Evolutionary conservation across 2,797 vertebrate species (phyloP).

Genomic region (Diplodus puntazzo): DNA sequence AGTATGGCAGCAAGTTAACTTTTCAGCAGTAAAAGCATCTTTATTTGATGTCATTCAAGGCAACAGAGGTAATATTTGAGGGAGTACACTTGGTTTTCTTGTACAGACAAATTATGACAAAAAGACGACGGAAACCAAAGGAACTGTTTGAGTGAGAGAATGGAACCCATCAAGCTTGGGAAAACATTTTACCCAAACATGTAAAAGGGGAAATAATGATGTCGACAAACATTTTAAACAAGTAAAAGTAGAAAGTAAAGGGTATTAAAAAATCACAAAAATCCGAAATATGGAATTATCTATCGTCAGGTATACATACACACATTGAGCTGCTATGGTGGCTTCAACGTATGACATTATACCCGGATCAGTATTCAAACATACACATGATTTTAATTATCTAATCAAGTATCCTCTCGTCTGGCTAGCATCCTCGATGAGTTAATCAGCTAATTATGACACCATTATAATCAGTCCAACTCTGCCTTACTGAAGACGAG

Average conservation of each 20-base stretch:
- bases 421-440: slow-evolving; percentile 68
- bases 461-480: slow-evolving; percentile 65
- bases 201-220: not conserved
- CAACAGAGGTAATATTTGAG: not conserved
- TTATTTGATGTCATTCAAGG: not conserved
- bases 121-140: not conserved
- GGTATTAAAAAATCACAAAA: not conserved
- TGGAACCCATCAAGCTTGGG: not conserved
- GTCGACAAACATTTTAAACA: not conserved
- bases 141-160: not conserved
- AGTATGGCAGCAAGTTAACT: not conserved
- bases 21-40: not conserved
- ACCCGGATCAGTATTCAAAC: slow-evolving; percentile 57
- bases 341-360: slow-evolving; percentile 17
- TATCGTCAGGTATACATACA: not conserved
- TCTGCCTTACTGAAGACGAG: slow-evolving; percentile 52
- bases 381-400: slow-evolving; percentile 64
- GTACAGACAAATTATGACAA: not conserved
- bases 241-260: not conserved
- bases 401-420: slow-evolving; percentile 70
- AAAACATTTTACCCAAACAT: not conserved
- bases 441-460: slow-evolving; percentile 75
- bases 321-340: not conserved
- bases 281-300: not conserved
- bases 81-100: slow-evolving; percentile 11